phyloP scores from a whole-genome alignment of 2,113 vertebrate species.

The Gobio gobio region DNA sequence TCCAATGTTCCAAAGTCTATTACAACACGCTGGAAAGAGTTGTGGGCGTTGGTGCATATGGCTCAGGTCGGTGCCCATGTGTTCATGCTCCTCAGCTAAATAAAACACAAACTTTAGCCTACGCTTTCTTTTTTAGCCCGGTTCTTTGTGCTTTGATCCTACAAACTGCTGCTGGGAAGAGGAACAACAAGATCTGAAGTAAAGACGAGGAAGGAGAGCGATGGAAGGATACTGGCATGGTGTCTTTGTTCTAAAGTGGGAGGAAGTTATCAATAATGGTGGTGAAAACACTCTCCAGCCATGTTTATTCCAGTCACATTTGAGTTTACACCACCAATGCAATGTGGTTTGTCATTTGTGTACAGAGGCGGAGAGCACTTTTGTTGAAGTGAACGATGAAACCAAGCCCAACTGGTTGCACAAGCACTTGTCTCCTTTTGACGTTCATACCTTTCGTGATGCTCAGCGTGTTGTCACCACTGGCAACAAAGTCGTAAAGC shows the following conservation, averaged over 20 bases:
- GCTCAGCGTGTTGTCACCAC: constrained; percentile 99
- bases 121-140: background rate
- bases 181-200: constrained; percentile 25
- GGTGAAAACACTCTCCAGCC: background rate
- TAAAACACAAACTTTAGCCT: constrained; percentile 7
- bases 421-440: background rate
- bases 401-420: background rate
- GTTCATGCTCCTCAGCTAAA: background rate
- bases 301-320: background rate
- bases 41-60: constrained; percentile 18
- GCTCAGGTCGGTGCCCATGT: background rate
- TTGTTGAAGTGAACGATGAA: background rate
- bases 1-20: constrained; percentile 22
- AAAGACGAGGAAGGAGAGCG: background rate
- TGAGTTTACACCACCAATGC: background rate
- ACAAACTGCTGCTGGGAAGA: constrained; percentile 37
- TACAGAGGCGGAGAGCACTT: background rate
- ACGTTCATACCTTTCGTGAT: constrained; percentile 92
- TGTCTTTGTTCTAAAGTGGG: background rate
- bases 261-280: constrained; percentile 21
- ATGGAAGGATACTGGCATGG: background rate
- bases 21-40: constrained; percentile 36
- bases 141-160: constrained; percentile 8
- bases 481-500: constrained; percentile 99
- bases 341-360: background rate